Percentiles rank a stretch among this genome's conserved stretches.
These are phyloP conservation scores for Acanthurus leucopareius DNA, from an alignment of 2,797 vertebrate species.

Conservation along the genomic window DNA sequence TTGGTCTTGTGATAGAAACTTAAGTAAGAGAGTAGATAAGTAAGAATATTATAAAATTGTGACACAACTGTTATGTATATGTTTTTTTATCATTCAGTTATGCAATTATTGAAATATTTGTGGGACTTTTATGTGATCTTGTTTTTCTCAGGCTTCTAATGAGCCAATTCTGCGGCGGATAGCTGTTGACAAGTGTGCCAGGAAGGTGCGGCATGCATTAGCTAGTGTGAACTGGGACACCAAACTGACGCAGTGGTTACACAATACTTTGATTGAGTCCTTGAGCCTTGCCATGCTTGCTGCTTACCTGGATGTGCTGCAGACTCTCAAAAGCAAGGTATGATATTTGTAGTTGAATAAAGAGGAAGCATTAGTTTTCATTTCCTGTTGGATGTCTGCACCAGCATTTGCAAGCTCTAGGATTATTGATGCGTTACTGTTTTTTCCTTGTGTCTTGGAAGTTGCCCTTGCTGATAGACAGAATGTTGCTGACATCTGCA, in stretches of 20 bases:
- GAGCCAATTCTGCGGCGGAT: slow-evolving; percentile 95
- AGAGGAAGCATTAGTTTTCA: background rate
- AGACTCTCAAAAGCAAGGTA: slow-evolving; percentile 99
- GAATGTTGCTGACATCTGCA: slow-evolving; percentile 93
- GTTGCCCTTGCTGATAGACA: slow-evolving; percentile 95
- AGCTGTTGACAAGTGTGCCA: slow-evolving; percentile 96
- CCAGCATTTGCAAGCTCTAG: background rate
- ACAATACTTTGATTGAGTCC: slow-evolving; percentile 94
- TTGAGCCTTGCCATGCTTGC: slow-evolving; percentile 95
- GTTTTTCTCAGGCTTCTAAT: slow-evolving; percentile 88
- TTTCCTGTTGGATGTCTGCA: slow-evolving; percentile 4
- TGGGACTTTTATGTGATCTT: background rate
- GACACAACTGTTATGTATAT: background rate
- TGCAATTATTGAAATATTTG: background rate
- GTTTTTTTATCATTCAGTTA: background rate
- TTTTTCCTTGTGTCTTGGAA: slow-evolving; percentile 68
- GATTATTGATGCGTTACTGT: slow-evolving; percentile 6
- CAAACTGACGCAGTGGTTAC: slow-evolving; percentile 97
- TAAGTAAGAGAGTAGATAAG: background rate
- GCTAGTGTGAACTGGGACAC: slow-evolving; percentile 95
- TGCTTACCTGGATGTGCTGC: slow-evolving; percentile 96
- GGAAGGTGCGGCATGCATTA: slow-evolving; percentile 95
- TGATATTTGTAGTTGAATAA: slow-evolving; percentile 8
- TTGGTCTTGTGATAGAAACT: background rate
- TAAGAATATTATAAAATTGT: background rate